Percentiles rank a stretch among this genome's conserved stretches.
Conservation (phyloP, 2,888 invertebrate species). For the Andrena camellia region DNA sequence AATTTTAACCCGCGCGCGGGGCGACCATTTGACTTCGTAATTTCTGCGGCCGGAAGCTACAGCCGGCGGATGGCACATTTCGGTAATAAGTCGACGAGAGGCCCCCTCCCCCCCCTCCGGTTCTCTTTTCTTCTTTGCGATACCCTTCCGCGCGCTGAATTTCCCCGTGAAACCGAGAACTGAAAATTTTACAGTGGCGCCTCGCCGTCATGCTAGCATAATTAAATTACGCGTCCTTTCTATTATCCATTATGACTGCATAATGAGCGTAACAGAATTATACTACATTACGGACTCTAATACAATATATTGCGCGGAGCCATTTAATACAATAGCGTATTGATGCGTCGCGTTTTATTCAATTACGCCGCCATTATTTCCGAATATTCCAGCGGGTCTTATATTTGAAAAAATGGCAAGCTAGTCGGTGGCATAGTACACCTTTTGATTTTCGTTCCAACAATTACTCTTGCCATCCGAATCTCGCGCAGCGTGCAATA, state of each 20-base stretch:
- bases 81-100: constrained; percentile 47
- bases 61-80: constrained; percentile 38
- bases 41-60: constrained; percentile 41
- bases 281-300: constrained; percentile 45
- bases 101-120: no score
- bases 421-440: no score
- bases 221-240: constrained; percentile 59
- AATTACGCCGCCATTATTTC: constrained; percentile 36
- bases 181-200: constrained; percentile 49
- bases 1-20: not conserved
- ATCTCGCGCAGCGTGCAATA: no score
- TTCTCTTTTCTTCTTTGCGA: constrained; percentile 4
- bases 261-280: constrained; percentile 60
- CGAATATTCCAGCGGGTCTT: not conserved
- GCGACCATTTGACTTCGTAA: constrained; percentile 47
- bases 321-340: constrained; percentile 48
- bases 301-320: constrained; percentile 40
- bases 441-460: no score
- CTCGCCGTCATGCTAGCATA: constrained; percentile 19
- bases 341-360: constrained; percentile 21
- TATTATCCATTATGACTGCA: constrained; percentile 52
- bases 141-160: constrained; percentile 9
- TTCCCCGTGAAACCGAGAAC: constrained; percentile 34
- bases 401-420: not conserved
- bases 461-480: no score